Evolutionary conservation across 2,888 invertebrate genomes (phyloP).

Genomic region (Pandemis cinnamomeana): DNA sequence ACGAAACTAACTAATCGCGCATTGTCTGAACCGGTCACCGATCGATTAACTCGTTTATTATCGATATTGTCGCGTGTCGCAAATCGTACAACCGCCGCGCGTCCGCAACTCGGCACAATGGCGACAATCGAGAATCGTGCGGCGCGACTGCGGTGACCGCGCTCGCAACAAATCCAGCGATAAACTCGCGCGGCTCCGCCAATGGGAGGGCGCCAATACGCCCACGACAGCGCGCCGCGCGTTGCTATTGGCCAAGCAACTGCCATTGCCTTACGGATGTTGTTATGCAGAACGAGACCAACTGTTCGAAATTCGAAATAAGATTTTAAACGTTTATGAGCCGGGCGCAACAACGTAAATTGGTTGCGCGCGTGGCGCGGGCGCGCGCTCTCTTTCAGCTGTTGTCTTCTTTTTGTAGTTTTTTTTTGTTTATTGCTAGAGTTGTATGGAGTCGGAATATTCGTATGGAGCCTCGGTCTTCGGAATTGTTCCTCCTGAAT

Average conservation of each 20-base stretch:
- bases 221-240: constrained; percentile 75
- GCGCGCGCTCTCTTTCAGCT: constrained; percentile 69
- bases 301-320: constrained; percentile 77
- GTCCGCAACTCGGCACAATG: constrained; percentile 77
- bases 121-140: constrained; percentile 83
- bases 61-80: constrained; percentile 67
- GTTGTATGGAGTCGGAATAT: constrained; percentile 47
- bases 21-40: constrained; percentile 56
- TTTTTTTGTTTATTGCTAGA: constrained; percentile 52
- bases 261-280: constrained; percentile 83
- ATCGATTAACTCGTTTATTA: constrained; percentile 67
- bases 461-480: constrained; percentile 33
- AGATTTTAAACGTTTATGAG: constrained; percentile 82
- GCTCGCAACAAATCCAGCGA: constrained; percentile 81
- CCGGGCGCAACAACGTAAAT: constrained; percentile 78
- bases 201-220: constrained; percentile 72
- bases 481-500: constrained; percentile 40
- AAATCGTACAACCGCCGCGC: constrained; percentile 71
- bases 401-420: constrained; percentile 65
- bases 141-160: constrained; percentile 78
- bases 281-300: constrained; percentile 83
- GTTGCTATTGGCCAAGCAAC: constrained; percentile 80
- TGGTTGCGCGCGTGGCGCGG: constrained; percentile 76
- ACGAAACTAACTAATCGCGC: constrained; percentile 52
- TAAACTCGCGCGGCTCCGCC: constrained; percentile 72